Evolutionary conservation across 2,113 vertebrate genomes (phyloP).

Genomic region (Butastur rufipennis): DNA sequence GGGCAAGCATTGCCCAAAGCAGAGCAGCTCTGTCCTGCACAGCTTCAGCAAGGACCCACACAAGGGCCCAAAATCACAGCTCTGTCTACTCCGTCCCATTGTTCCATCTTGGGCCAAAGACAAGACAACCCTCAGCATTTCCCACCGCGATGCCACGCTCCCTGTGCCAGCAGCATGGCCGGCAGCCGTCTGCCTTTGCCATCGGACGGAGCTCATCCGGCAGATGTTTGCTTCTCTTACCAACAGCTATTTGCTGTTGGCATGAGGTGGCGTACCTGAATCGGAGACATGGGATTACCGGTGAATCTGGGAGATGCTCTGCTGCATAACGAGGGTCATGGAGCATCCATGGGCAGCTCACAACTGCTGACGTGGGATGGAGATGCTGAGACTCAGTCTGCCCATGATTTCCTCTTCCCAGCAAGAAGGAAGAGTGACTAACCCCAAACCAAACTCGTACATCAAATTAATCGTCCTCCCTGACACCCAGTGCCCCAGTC

Average conservation of each 20-base stretch:
- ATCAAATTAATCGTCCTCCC: not conserved
- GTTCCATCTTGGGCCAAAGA: not conserved
- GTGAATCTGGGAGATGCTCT: not conserved
- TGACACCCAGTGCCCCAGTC: not conserved
- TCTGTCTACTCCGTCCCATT: rapidly evolving
- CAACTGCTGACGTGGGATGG: not conserved
- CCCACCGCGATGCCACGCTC: rapidly evolving
- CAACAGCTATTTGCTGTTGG: not conserved
- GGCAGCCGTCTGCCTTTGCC: rapidly evolving
- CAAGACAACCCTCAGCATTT: not conserved
- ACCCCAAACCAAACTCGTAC: not conserved
- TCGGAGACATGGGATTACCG: rapidly evolving
- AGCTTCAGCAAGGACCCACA: not conserved
- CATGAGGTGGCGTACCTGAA: not conserved
- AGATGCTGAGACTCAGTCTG: not conserved
- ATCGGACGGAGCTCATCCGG: not conserved
- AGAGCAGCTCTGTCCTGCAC: rapidly evolving
- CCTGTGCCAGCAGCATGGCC: rapidly evolving
- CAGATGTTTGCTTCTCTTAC: not conserved
- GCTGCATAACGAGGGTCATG: not conserved
- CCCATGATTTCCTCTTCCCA: not conserved
- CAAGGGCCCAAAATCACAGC: not conserved
- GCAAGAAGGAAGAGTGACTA: not conserved
- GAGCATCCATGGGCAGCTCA: rapidly evolving
- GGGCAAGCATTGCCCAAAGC: not conserved